These are phyloP conservation scores for Macrobrachium rosenbergii DNA, from an alignment of 1,140 invertebrate genomes.

Conservation along the genomic window DNA sequence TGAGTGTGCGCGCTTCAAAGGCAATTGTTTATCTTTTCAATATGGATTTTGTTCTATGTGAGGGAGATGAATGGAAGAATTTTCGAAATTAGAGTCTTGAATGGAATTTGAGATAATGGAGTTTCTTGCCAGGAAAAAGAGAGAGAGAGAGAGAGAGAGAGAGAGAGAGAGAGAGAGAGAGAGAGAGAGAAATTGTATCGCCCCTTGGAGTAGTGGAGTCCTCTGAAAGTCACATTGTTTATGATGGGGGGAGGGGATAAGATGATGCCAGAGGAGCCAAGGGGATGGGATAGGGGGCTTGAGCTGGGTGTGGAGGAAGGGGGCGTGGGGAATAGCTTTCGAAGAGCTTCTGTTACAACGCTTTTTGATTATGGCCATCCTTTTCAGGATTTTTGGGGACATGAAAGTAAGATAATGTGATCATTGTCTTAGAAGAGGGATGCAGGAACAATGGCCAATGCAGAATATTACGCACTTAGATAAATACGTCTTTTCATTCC, in stretches of 20 bases:
- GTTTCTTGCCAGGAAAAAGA: slow-evolving; percentile 50
- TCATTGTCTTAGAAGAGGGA: slow-evolving; percentile 59
- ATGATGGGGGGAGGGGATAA: background rate
- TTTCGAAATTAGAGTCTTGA: slow-evolving; percentile 64
- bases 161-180: slow-evolving; percentile 1
- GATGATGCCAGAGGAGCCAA: too few species aligned
- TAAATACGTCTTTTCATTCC: slow-evolving; percentile 58
- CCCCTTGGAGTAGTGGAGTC: slow-evolving; percentile 47
- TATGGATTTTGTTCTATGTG: slow-evolving; percentile 64
- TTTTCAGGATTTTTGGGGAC: slow-evolving; percentile 48
- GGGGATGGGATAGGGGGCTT: too few species aligned
- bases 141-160: slow-evolving; percentile 23
- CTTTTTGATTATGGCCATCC: slow-evolving; percentile 54
- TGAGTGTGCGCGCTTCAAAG: slow-evolving; percentile 60
- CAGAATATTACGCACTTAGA: slow-evolving; percentile 61
- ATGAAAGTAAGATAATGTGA: slow-evolving; percentile 60
- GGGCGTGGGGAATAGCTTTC: background rate
- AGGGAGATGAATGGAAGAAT: slow-evolving; percentile 60
- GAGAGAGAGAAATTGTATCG: slow-evolving; percentile 44
- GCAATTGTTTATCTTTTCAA: slow-evolving; percentile 63
- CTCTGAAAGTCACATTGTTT: slow-evolving; percentile 56
- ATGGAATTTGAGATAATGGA: slow-evolving; percentile 64
- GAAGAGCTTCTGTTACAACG: slow-evolving; percentile 41
- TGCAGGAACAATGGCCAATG: slow-evolving; percentile 53
- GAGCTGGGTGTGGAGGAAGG: too few species aligned